These are phyloP conservation scores for Xenus cinereus DNA, from an alignment of 2,113 vertebrate species.

Conservation along the genomic window DNA sequence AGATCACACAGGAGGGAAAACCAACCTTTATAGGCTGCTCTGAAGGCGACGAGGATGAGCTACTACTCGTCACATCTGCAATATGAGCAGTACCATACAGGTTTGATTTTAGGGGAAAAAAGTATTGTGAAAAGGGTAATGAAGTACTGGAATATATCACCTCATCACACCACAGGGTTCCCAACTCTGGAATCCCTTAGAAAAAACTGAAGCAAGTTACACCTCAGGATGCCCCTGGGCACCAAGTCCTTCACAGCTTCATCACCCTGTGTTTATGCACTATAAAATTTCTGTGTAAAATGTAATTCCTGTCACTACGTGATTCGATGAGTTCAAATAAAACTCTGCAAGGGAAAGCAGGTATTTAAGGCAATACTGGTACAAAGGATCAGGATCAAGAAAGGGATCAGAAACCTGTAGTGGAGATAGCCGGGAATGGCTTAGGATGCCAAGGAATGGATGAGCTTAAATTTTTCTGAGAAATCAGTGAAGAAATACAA, in stretches of 20 bases:
- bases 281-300: neutral
- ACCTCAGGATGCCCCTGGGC: no score
- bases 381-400: neutral
- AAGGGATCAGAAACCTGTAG: neutral
- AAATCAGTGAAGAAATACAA: neutral
- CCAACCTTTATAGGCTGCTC: neutral
- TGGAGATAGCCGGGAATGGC: neutral
- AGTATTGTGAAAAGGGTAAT: neutral
- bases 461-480: neutral
- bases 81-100: neutral
- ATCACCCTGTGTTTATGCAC: neutral
- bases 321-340: neutral
- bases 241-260: neutral
- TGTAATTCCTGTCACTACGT: neutral
- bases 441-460: neutral
- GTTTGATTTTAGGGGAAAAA: neutral
- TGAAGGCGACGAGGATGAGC: neutral
- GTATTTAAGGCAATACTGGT: neutral
- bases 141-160: neutral
- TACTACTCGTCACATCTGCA: neutral
- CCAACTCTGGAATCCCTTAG: neutral
- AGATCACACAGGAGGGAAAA: neutral
- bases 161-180: neutral
- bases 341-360: neutral
- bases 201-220: neutral